Conservation (phyloP, 1,140 invertebrate species). For the Hyphantria cunea region DNA sequence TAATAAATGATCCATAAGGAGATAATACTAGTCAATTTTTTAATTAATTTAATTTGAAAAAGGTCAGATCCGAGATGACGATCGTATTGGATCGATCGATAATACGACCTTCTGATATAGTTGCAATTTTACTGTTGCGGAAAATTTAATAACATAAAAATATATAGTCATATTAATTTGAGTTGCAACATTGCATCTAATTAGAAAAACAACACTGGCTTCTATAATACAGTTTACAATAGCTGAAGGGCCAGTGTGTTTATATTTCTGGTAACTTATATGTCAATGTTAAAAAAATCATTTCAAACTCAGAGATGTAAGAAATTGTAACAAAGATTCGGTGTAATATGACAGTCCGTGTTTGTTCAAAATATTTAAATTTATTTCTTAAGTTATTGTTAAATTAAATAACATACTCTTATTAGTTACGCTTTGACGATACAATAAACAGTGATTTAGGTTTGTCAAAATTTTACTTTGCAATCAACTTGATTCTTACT, state of each 20-base stretch:
- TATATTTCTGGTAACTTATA: too few relatives aligned
- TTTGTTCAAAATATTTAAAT: neutral
- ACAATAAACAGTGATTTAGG: neutral
- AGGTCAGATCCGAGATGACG: slow-evolving; percentile 3
- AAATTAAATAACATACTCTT: neutral
- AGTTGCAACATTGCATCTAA: too few relatives aligned
- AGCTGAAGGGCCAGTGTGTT: too few relatives aligned
- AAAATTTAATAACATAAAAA: slow-evolving; percentile 26
- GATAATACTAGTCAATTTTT: neutral
- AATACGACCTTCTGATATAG: slow-evolving; percentile 51
- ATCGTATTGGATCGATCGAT: slow-evolving; percentile 8
- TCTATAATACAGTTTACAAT: too few relatives aligned
- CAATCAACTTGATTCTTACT: neutral
- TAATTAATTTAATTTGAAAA: neutral
- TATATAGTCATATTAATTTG: too few relatives aligned
- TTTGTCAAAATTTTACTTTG: neutral
- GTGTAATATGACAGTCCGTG: neutral
- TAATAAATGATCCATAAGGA: neutral
- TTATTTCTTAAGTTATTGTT: neutral
- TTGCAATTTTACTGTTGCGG: too few relatives aligned
- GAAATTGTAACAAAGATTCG: too few relatives aligned
- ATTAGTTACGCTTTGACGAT: neutral
- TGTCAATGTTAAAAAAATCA: too few relatives aligned
- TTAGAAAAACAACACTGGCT: too few relatives aligned
- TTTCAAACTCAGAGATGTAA: too few relatives aligned